These are phyloP conservation scores for Hybognathus amarus DNA, from an alignment of 2,797 vertebrate genomes.

Conservation along the genomic window DNA sequence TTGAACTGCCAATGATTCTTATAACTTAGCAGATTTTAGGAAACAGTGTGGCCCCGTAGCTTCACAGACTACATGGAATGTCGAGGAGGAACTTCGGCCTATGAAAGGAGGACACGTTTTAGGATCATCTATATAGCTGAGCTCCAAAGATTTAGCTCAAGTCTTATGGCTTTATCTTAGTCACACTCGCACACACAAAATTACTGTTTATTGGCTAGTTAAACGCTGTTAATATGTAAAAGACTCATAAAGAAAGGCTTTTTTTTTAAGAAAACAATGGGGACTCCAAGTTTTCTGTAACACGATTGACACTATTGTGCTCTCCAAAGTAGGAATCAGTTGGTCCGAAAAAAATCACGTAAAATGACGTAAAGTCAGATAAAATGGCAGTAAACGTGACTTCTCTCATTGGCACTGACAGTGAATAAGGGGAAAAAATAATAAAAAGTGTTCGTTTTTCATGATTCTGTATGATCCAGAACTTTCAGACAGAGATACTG, in stretches of 20 bases:
- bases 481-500: conserved; percentile 7
- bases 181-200: conserved; percentile 47
- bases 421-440: neutral
- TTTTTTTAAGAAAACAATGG: conserved; percentile 56
- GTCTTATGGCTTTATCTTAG: conserved; percentile 86
- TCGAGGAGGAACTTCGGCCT: conserved; percentile 69
- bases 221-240: conserved; percentile 62
- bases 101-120: conserved; percentile 68
- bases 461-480: conserved; percentile 28
- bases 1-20: conserved; percentile 66
- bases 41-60: conserved; percentile 67
- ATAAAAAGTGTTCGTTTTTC: neutral
- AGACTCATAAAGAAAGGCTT: conserved; percentile 59
- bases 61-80: conserved; percentile 73
- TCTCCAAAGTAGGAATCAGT: conserved; percentile 50
- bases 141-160: conserved; percentile 82
- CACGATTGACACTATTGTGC: conserved; percentile 49
- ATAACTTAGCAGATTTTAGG: conserved; percentile 66
- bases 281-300: conserved; percentile 68
- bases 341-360: conserved; percentile 54
- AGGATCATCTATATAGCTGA: conserved; percentile 75
- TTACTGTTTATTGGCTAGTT: conserved; percentile 54
- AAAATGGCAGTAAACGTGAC: conserved; percentile 58
- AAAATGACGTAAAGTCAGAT: conserved; percentile 55
- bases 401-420: conserved; percentile 66